These are phyloP conservation scores for Phyllostomus discolor DNA, from an alignment of 2,113 vertebrate genomes.

Conservation along the genomic window DNA sequence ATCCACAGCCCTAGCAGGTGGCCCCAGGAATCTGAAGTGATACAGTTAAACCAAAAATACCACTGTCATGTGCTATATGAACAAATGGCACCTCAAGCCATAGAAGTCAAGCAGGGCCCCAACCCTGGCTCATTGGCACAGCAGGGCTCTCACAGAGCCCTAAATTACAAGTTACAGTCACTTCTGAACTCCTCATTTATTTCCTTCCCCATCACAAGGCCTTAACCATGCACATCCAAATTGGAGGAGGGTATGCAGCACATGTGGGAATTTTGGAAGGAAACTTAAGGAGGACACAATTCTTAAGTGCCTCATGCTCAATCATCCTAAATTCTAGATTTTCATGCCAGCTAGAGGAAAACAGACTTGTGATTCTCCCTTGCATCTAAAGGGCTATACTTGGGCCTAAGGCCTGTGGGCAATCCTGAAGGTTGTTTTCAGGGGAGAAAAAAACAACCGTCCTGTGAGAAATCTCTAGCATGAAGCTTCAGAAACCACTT, in stretches of 20 bases:
- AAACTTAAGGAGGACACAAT: neutral
- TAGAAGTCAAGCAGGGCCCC: neutral
- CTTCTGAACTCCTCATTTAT: neutral
- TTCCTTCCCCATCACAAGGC: neutral
- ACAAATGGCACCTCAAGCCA: neutral
- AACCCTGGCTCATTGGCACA: neutral
- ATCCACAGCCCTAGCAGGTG: neutral
- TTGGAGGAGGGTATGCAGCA: neutral
- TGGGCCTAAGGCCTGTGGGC: neutral
- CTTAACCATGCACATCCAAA: neutral
- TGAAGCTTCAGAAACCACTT: neutral
- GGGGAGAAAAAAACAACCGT: neutral
- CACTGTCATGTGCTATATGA: neutral
- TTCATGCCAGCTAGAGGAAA: neutral
- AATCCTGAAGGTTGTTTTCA: neutral
- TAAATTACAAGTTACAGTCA: neutral
- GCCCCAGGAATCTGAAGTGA: neutral
- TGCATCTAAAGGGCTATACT: neutral
- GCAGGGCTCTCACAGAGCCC: neutral
- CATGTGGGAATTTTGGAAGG: neutral
- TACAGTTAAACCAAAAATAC: neutral
- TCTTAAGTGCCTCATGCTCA: neutral
- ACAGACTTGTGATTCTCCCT: neutral
- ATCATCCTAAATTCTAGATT: neutral
- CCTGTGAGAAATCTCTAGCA: too few relatives aligned